Evolutionary conservation across 2,888 invertebrate species (phyloP), one percentile per base, ranked within the genome.

Genomic region (Diabrotica balteata): DNA sequence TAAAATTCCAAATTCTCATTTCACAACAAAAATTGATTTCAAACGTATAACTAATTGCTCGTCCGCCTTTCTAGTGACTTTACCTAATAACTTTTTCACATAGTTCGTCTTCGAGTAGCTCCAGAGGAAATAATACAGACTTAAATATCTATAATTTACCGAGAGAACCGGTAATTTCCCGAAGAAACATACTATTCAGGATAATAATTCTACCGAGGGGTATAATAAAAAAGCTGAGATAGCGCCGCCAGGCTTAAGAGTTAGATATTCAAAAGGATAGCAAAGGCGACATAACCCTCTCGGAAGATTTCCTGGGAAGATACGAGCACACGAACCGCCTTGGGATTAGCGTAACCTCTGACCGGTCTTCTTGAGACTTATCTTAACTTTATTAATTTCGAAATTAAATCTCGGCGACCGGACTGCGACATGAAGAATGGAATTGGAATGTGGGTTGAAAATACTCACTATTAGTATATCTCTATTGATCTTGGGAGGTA

Each of bases 291-390:
- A 63, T 52, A 63, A 63, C 63, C 63, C 63, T 63, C 63, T 55
- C n/a, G 49, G n/a, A 42, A 72, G 72, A 72, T 72, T 72, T 72
- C 72, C 72, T 71, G 63, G 70, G 69, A 72, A 67, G 72, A 72
- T 72, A 72, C 63, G 47, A 66, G 58, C 59, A 59, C 71, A 71
- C 72, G 72, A 72, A 69, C 55, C 51, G 68, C 70, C 72, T 63
- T 63, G 63, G 63, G 63, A 63, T 52, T 52, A 55, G 52, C 63
- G 43, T 63, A 63, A 63, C 63, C 63, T 63, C 55, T 63, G 63
- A 63, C 63, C 61, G 60, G 60, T 60, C 60, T 62, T 62, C 32
- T 32, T 32, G 32, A 49, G 63, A 63, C 45, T 63, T 63, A 63
- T 63, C 63, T 63, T 49, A 63, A 63, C 55, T 63, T 63, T 63